Evolutionary conservation across 2,888 invertebrate species (phyloP).

Genomic region (Keiferia lycopersicella): DNA sequence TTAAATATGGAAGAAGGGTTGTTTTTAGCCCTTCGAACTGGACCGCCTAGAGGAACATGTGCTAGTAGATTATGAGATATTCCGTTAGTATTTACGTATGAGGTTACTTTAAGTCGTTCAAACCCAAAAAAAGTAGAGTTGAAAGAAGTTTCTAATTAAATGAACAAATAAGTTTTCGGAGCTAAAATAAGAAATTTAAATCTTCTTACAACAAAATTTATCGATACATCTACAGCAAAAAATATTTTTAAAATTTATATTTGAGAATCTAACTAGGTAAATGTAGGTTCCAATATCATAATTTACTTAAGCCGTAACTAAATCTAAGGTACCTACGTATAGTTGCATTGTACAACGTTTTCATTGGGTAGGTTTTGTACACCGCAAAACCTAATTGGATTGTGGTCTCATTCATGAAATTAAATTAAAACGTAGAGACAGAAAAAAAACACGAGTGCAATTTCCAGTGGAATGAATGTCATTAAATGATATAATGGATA

Average conservation of each 20-base stretch:
- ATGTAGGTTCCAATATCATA: too few relatives aligned
- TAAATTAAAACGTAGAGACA: neutral
- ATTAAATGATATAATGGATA: conserved; percentile 9
- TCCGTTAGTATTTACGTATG: too few relatives aligned
- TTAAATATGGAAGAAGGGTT: conserved; percentile 17
- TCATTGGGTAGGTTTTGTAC: neutral
- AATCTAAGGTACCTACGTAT: neutral
- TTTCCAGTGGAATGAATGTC: conserved; percentile 12
- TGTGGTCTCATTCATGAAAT: conserved; percentile 4
- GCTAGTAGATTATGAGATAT: neutral
- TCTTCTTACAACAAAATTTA: too few relatives aligned
- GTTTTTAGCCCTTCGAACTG: neutral
- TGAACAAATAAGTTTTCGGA: too few relatives aligned
- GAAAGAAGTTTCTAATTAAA: too few relatives aligned
- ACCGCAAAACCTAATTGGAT: neutral
- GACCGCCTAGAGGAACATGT: neutral
- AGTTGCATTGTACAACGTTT: neutral
- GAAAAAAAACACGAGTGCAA: neutral
- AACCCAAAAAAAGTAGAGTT: too few relatives aligned
- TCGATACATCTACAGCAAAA: too few relatives aligned
- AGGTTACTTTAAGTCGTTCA: too few relatives aligned
- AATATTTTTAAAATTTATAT: too few relatives aligned
- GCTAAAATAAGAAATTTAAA: too few relatives aligned
- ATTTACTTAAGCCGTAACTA: too few relatives aligned
- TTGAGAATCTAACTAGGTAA: too few relatives aligned